Evolutionary conservation across 2,113 vertebrate species (phyloP).

Genomic region (Macquaria australasica): DNA sequence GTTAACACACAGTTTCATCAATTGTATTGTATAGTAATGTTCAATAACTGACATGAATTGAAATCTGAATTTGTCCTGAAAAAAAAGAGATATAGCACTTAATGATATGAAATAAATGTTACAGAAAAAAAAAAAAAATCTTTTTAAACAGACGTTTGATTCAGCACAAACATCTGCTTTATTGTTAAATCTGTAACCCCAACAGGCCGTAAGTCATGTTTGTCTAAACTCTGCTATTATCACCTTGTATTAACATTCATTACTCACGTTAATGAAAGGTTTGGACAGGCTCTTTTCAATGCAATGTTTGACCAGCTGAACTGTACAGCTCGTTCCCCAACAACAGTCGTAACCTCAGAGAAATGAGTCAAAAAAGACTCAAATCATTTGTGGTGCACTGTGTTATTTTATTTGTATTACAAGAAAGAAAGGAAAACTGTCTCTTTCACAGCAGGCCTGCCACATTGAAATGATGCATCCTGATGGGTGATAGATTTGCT

Average conservation of each 20-base stretch:
- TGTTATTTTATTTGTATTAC: background rate
- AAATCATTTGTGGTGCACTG: background rate
- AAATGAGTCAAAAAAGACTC: background rate
- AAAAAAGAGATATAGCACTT: background rate
- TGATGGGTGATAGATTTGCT: background rate
- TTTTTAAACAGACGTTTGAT: conserved; percentile 5
- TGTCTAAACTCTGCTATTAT: conserved; percentile 60
- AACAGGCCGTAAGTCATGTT: conserved; percentile 36
- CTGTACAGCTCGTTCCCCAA: conserved; percentile 15
- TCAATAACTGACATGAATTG: background rate
- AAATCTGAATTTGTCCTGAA: background rate
- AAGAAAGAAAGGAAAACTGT: background rate
- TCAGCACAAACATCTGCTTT: conserved; percentile 35
- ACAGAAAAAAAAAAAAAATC: background rate
- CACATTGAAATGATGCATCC: background rate
- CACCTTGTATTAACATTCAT: conserved; percentile 56
- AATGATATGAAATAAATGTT: background rate
- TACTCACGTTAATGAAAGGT: conserved; percentile 56
- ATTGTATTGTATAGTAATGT: background rate
- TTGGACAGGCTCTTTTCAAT: conserved; percentile 49
- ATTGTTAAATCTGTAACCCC: conserved; percentile 16
- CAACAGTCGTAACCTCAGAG: conserved; percentile 9
- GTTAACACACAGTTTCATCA: background rate
- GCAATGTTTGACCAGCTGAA: conserved; percentile 72
- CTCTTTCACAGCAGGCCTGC: background rate